Base-by-base conservation (phyloP, 2,797 vertebrate species). In the Naso thynnoides region DNA sequence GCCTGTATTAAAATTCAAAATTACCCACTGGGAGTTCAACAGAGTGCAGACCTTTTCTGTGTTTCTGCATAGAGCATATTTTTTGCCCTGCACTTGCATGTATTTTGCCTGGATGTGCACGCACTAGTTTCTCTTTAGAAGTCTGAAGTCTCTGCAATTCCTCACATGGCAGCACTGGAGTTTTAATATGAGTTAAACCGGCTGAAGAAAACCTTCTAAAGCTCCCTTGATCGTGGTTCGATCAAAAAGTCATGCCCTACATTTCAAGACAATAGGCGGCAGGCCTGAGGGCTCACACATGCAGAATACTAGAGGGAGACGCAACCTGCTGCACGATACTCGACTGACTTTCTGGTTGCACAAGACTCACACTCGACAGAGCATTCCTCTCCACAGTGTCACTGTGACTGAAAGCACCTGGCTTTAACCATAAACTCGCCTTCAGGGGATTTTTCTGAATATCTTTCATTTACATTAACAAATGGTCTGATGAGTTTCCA, bases 321-420 rank as follows among this genome's bases (percentile, higher is more conserved):
- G 38, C 39, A 26, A 56, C 45, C 54, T 75, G 56, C 55, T 52
- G 36, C 47, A 16, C 26, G 23, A 76, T 23, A 81, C 69, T 44
- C 26, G 33, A 48, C 36, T 27, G 64, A 85, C 58, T 84, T 81
- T 85, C 81, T 75, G 74, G 65, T 85, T 78, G 27, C 39, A 36
- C 70, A 56, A 70, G 65, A 60, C 39, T 70, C 41, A 42, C 39
- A 24, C 38, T 8, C 15, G 55, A 50, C 2, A 0, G 31, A 29
- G 50, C 19, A 55, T 67, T 84, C 63, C 74, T 38, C 29, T 44
- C 9, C 57, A 48, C 18, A 0, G 38, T 54, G 58, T 76, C 75
- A 70, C 45, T 23, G 42, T 2, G 11, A 42, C 64, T 5, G n/a
- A 70, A 14, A 71, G 52, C 49, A 62, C 39, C 60, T 52, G 70